Percentiles rank a stretch among this genome's conserved stretches.
These are phyloP conservation scores for Pristis pectinata DNA, from an alignment of 2,797 vertebrate species.

Conservation along the genomic window DNA sequence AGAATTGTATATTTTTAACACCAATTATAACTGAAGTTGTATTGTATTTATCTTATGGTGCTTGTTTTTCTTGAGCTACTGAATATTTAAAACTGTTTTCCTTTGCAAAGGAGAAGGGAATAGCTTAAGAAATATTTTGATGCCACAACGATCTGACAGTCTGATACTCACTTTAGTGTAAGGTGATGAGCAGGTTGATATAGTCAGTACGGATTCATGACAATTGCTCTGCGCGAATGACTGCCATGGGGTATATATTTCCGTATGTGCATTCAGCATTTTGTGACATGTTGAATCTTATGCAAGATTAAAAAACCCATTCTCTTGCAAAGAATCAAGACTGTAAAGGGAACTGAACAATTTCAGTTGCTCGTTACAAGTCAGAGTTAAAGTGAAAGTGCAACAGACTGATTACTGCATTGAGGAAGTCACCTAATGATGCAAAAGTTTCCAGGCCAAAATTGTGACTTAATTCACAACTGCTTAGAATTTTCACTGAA, in stretches of 20 bases:
- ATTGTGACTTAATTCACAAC: not conserved
- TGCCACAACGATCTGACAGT: not conserved
- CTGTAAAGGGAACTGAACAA: not conserved
- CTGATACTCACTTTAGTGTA: not conserved
- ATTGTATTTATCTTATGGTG: not conserved
- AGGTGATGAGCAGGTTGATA: not conserved
- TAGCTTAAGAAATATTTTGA: slow-evolving; percentile 14
- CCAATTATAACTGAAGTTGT: slow-evolving; percentile 13
- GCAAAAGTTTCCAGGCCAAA: not conserved
- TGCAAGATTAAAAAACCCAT: not conserved
- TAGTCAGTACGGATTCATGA: not conserved
- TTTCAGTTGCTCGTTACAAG: not conserved
- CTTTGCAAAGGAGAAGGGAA: not conserved
- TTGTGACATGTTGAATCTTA: not conserved
- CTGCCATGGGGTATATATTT: not conserved
- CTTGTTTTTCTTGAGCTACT: not conserved
- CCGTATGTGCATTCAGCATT: not conserved
- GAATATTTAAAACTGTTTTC: slow-evolving; percentile 27
- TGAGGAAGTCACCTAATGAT: not conserved
- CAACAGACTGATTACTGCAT: not conserved
- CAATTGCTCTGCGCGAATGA: not conserved
- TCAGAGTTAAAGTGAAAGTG: not conserved
- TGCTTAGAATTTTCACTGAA: not conserved
- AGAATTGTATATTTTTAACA: not conserved
- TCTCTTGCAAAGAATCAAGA: not conserved